Percentiles rank a stretch among this genome's conserved stretches.
These are phyloP conservation scores for Saccopteryx leptura DNA, from an alignment of 2,113 vertebrate species.

Conservation along the genomic window DNA sequence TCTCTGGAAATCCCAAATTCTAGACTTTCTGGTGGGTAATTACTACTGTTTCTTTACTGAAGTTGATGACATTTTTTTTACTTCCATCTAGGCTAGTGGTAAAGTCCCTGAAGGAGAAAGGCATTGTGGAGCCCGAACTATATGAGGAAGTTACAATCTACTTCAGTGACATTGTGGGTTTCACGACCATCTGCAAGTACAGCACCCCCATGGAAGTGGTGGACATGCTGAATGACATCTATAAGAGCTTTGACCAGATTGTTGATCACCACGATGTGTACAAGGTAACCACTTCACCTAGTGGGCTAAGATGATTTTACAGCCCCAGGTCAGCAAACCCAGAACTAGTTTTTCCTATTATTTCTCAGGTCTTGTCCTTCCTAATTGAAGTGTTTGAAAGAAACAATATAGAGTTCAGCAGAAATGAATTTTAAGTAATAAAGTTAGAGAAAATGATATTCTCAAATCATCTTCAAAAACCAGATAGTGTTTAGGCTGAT, in stretches of 20 bases:
- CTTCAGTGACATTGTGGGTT: slow-evolving; percentile 99
- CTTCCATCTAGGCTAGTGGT: slow-evolving; percentile 93
- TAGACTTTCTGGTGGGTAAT: neutral
- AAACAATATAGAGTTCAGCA: neutral
- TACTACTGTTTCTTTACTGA: neutral
- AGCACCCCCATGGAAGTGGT: slow-evolving; percentile 99
- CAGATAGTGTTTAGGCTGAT: neutral
- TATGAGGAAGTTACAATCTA: slow-evolving; percentile 98
- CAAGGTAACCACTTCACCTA: slow-evolving; percentile 90
- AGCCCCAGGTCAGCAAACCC: neutral
- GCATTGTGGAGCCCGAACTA: slow-evolving; percentile 95
- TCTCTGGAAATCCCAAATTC: neutral
- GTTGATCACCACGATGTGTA: slow-evolving; percentile 98
- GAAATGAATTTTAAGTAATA: neutral
- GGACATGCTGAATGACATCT: slow-evolving; percentile 98
- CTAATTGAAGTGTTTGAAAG: neutral
- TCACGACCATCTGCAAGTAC: slow-evolving; percentile 98
- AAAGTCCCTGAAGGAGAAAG: slow-evolving; percentile 97
- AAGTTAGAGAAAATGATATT: neutral
- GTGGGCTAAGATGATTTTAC: neutral
- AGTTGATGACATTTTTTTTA: slow-evolving; percentile 34
- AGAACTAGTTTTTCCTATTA: neutral
- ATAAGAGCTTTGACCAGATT: slow-evolving; percentile 98
- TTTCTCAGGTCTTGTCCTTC: neutral
- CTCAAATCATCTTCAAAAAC: slow-evolving; percentile 20